A percentile compares a stretch with the other conserved stretches of the same genome.
Evolutionary conservation across 2,113 vertebrate genomes (phyloP).

Genomic region (Ciconia boyciana): DNA sequence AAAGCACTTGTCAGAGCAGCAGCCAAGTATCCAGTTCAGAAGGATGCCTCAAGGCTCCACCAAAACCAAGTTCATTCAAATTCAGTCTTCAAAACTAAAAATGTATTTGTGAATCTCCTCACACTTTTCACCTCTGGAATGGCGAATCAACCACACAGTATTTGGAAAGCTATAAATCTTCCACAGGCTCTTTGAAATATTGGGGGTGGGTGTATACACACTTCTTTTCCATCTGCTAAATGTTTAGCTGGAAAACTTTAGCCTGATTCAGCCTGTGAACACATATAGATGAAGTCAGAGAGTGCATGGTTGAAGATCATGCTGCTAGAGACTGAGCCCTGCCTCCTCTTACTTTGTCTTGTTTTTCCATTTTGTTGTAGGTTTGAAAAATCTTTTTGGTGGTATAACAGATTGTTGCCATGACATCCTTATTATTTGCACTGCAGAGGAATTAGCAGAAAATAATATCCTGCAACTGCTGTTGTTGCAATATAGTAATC

Average conservation of each 20-base stretch:
- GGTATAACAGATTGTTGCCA: neutral
- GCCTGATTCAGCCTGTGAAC: neutral
- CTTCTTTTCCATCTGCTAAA: neutral
- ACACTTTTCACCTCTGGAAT: neutral
- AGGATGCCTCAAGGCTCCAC: neutral
- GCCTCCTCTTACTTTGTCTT: neutral
- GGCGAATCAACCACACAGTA: neutral
- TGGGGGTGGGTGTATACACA: accelerated
- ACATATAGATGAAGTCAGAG: neutral
- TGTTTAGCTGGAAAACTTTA: neutral
- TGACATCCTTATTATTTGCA: neutral
- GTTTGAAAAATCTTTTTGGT: neutral
- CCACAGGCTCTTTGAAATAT: neutral
- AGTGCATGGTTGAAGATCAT: neutral
- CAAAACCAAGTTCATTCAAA: neutral
- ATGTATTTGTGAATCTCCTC: neutral
- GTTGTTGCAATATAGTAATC: accelerated
- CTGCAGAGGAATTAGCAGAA: neutral
- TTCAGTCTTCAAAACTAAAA: neutral
- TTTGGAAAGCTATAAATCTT: neutral
- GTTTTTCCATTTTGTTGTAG: neutral
- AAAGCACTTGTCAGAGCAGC: neutral
- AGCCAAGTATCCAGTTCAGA: neutral
- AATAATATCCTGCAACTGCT: neutral
- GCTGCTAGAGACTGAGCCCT: neutral